These are phyloP conservation scores for Protaetia brevitarsis DNA, from an alignment of 1,140 invertebrate species.

Conservation along the genomic window DNA sequence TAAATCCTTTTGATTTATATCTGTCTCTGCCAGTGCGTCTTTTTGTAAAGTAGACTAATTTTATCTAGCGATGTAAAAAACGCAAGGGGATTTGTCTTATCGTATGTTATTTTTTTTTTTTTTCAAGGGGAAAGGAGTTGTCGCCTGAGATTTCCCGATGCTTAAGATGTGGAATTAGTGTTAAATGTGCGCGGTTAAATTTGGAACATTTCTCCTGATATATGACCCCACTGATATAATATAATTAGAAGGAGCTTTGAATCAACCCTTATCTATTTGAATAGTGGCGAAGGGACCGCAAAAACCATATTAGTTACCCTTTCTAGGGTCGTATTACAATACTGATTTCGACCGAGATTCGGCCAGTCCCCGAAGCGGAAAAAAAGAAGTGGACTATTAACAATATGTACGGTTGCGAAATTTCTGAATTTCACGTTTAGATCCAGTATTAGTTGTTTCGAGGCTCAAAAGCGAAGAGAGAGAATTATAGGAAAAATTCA, in stretches of 20 bases:
- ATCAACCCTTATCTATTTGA: conserved; percentile 49
- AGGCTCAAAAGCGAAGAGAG: too few species aligned
- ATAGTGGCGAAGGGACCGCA: conserved; percentile 46
- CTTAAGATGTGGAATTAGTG: conserved; percentile 4
- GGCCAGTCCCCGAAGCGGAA: conserved; percentile 5
- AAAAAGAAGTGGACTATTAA: conserved; percentile 20
- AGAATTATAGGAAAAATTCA: too few species aligned
- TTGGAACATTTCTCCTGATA: conserved; percentile 37
- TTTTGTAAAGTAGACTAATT: too few species aligned
- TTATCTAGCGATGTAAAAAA: too few species aligned
- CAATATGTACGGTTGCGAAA: conserved; percentile 20
- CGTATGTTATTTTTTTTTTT: too few species aligned
- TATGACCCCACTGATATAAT: conserved; percentile 49
- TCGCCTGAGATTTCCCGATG: neutral
- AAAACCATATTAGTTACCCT: conserved; percentile 49
- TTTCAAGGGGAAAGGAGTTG: too few species aligned
- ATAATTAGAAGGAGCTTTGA: conserved; percentile 48
- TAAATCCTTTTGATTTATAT: too few species aligned
- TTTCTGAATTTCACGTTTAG: too few species aligned
- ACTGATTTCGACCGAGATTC: conserved; percentile 30
- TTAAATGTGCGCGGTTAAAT: neutral
- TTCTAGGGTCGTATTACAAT: conserved; percentile 42
- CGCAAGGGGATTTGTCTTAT: too few species aligned
- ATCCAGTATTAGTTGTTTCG: too few species aligned
- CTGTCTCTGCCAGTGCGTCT: too few species aligned